Conservation (phyloP, 64 coral and sea anemone genomes). For the Actinia equina region DNA sequence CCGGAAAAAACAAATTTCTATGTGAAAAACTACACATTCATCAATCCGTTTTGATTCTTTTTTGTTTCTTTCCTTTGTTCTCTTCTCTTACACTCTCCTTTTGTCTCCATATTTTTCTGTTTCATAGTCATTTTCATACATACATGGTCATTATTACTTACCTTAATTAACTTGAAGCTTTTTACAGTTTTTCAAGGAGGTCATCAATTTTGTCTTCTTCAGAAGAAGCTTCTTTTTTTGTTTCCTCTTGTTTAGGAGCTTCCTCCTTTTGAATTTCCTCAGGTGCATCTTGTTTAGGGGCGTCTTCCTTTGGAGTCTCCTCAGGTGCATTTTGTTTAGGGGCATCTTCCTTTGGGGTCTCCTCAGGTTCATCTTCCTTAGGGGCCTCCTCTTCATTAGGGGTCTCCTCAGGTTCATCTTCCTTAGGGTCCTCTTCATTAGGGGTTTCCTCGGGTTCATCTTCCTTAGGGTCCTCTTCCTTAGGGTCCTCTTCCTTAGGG, state of each 20-base stretch:
- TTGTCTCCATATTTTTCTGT: too few species aligned
- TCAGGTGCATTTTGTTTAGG: neutral
- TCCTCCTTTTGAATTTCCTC: neutral
- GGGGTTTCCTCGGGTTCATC: neutral
- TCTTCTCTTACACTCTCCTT: too few species aligned
- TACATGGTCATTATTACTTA: too few species aligned
- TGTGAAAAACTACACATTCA: too few species aligned
- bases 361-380: neutral
- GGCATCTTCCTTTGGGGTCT: neutral
- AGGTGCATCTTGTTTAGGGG: neutral
- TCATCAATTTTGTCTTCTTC: slow-evolving; percentile 1
- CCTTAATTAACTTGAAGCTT: neutral
- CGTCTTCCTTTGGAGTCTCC: neutral
- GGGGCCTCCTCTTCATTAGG: neutral
- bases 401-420: neutral
- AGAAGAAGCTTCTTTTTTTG: neutral
- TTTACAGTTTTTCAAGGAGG: slow-evolving; percentile 1
- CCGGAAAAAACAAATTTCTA: too few species aligned
- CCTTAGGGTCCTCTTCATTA: neutral
- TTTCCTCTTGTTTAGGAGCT: neutral
- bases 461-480: neutral
- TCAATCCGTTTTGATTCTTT: too few species aligned
- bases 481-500: neutral
- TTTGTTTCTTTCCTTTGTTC: too few species aligned
- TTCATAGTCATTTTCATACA: too few species aligned